phyloP scores from a whole-genome alignment of 2,888 invertebrate genomes.

The Drosophila mimica region DNA sequence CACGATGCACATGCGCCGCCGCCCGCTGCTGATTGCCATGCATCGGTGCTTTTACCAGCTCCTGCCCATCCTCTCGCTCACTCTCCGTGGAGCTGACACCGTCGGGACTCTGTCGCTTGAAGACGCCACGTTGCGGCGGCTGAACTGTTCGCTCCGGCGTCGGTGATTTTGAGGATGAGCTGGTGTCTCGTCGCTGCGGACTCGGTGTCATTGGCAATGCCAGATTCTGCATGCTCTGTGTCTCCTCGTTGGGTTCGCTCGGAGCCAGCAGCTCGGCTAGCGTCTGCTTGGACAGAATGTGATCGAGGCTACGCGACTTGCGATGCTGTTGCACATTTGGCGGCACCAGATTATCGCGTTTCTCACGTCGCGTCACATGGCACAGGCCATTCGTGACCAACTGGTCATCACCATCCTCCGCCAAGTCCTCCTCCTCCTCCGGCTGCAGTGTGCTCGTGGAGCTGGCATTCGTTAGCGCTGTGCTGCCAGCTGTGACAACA shows the following conservation, averaged over 20 bases:
- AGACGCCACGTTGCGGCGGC: slow-evolving; percentile 34
- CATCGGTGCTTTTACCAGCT: slow-evolving; percentile 45
- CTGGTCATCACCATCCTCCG: neutral
- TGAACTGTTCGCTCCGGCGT: slow-evolving; percentile 74
- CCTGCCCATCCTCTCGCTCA: slow-evolving; percentile 81
- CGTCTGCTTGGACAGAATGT: slow-evolving; percentile 86
- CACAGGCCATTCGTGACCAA: slow-evolving; percentile 1
- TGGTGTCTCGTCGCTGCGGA: slow-evolving; percentile 61
- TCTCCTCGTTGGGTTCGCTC: slow-evolving; percentile 78
- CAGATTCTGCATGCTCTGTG: slow-evolving; percentile 84
- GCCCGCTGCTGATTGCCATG: slow-evolving; percentile 76
- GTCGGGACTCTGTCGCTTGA: slow-evolving; percentile 83
- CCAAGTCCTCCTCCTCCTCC: slow-evolving; percentile 47
- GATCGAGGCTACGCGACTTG: slow-evolving; percentile 88
- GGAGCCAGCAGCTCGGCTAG: slow-evolving; percentile 80
- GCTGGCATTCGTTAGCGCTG: slow-evolving; percentile 81
- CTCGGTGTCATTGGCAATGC: slow-evolving; percentile 78
- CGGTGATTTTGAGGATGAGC: slow-evolving; percentile 79
- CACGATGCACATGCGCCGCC: slow-evolving; percentile 80
- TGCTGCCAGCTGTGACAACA: slow-evolving; percentile 79
- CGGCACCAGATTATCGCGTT: slow-evolving; percentile 62
- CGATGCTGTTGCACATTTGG: slow-evolving; percentile 83
- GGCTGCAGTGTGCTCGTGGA: slow-evolving; percentile 81
- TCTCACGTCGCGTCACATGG: slow-evolving; percentile 79
- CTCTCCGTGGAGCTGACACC: slow-evolving; percentile 85